A percentile compares a stretch with the other conserved stretches of the same genome.
These are phyloP conservation scores for Hartigia nigra DNA, from an alignment of 2,888 invertebrate species.

Conservation along the genomic window DNA sequence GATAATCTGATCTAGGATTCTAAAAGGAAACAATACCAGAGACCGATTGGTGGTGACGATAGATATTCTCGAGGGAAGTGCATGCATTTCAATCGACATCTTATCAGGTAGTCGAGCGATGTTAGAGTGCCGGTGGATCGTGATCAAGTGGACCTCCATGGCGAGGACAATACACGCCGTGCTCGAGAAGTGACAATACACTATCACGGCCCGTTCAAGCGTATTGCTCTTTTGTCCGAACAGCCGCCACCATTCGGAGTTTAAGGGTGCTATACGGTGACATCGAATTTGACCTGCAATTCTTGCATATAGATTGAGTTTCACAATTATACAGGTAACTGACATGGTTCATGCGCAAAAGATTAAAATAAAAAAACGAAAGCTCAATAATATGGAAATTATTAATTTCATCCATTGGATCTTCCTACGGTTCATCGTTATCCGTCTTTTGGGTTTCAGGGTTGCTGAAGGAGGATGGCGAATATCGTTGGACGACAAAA, in stretches of 20 bases:
- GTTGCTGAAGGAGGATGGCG: neutral
- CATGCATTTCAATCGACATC: constrained; percentile 66
- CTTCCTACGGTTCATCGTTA: neutral
- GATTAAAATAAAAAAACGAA: neutral
- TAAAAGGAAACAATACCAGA: constrained; percentile 47
- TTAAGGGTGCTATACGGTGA: constrained; percentile 26
- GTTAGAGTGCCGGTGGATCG: constrained; percentile 61
- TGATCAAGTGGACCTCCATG: constrained; percentile 66
- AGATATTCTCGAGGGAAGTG: constrained; percentile 35
- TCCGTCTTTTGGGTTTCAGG: neutral
- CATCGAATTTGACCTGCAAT: neutral
- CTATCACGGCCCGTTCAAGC: constrained; percentile 46
- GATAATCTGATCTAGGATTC: constrained; percentile 28
- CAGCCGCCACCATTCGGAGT: constrained; percentile 28
- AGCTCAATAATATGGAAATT: neutral
- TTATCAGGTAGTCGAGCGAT: constrained; percentile 60
- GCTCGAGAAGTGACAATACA: constrained; percentile 59
- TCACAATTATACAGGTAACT: neutral
- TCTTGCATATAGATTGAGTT: neutral
- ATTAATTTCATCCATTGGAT: neutral
- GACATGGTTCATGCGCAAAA: neutral
- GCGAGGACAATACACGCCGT: constrained; percentile 61
- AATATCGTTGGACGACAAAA: neutral
- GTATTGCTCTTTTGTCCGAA: constrained; percentile 64
- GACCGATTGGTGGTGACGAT: constrained; percentile 4